phyloP scores from a whole-genome alignment of 2,888 invertebrate species.

The Diachrysia chrysitis region DNA sequence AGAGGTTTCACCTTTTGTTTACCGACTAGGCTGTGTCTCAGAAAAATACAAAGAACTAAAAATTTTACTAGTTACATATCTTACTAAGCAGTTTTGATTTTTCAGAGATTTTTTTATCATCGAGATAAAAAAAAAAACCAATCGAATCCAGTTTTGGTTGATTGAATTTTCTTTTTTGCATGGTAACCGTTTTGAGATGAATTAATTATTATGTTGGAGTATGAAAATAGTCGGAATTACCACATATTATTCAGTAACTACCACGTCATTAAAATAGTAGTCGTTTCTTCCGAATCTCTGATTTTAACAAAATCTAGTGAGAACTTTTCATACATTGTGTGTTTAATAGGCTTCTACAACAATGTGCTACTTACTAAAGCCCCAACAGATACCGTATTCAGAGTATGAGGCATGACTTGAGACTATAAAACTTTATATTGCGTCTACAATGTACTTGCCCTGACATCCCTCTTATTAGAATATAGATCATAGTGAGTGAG shows the following conservation, averaged over 20 bases:
- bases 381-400: background rate
- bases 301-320: background rate
- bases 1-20: background rate
- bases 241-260: too few species aligned
- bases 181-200: background rate
- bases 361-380: slow-evolving; percentile 7
- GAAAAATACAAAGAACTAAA: background rate
- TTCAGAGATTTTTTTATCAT: background rate
- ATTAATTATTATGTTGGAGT: too few species aligned
- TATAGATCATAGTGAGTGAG: background rate
- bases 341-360: slow-evolving; percentile 10
- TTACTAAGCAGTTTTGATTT: background rate
- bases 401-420: background rate
- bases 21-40: background rate
- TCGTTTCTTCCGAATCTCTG: background rate
- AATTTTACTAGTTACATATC: background rate
- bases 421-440: slow-evolving; percentile 4
- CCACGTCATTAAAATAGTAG: too few species aligned
- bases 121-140: background rate
- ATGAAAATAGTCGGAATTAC: too few species aligned
- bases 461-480: background rate
- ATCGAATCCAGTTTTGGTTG: background rate
- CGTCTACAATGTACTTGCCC: slow-evolving; percentile 9
- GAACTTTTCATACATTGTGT: background rate
- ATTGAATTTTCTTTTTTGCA: background rate